A percentile compares a stretch with the other conserved stretches of the same genome.
These are phyloP conservation scores for Ctenosaura bakeri DNA, from an alignment of 2,797 vertebrate genomes.

Conservation along the genomic window DNA sequence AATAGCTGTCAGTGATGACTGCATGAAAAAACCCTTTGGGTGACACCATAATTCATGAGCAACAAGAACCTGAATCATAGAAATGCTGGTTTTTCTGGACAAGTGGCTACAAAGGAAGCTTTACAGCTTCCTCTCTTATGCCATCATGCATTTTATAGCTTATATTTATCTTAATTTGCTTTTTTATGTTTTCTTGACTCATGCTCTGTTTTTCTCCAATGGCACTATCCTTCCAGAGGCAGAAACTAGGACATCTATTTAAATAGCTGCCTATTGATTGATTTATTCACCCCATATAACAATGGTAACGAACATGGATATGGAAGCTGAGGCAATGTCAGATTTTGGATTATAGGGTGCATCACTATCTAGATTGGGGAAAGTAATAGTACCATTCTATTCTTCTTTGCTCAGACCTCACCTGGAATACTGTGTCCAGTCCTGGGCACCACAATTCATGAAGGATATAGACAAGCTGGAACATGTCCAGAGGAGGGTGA, in stretches of 20 bases:
- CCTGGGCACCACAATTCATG: too few species aligned
- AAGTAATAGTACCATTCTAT: too few species aligned
- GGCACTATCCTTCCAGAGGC: neutral
- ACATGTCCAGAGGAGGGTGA: too few species aligned
- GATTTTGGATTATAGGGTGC: too few species aligned
- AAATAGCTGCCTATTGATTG: neutral
- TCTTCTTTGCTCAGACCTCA: too few species aligned
- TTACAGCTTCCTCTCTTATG: neutral
- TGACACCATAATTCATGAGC: neutral
- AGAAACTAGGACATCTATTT: neutral
- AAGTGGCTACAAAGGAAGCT: neutral
- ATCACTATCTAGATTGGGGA: too few species aligned
- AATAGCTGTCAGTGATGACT: neutral
- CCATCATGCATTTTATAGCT: neutral
- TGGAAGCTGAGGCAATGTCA: neutral
- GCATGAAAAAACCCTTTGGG: neutral
- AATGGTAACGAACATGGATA: neutral
- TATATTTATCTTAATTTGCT: neutral
- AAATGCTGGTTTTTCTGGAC: neutral
- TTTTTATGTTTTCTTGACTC: neutral
- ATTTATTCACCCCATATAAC: too few species aligned
- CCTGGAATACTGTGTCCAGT: too few species aligned
- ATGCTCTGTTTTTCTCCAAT: neutral
- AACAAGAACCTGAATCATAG: neutral
- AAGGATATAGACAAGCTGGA: too few species aligned